Evolutionary conservation across 2,888 invertebrate species (phyloP), one percentile per base, ranked within the genome.

Genomic region (Sphecodes monilicornis): DNA sequence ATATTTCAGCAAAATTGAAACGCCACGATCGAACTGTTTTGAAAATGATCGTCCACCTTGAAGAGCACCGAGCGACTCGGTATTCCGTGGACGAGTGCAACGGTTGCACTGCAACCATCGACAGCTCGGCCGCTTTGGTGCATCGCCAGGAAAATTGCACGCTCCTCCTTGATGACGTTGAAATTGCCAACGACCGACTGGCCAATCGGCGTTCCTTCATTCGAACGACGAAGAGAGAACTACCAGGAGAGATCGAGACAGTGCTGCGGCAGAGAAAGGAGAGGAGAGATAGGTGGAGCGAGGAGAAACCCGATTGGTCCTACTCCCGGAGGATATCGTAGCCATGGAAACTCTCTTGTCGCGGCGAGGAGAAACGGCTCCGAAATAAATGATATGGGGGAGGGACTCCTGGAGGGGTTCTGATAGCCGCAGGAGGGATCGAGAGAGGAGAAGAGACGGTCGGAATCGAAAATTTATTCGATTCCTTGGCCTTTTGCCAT

Each of bases 271-370:
- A 73, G 81, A 80, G 79, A 76, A 84, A 80, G 74, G 85, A 87
- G 86, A 71, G 76, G 80, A 80, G 81, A 86, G 89, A 89, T 92
- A 91, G 92, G 93, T 92, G 93, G 92, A 92, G 90, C 91, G 82
- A 88, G 86, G 85, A 89, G 88, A 71, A 85, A 88, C 73, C 90
- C 90, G 91, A 93, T 93, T 93, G 93, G 93, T 91, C 88, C 90
- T 90, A 85, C 90, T 90, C 90, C 80, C 86, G 82, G 90, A 88
- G 93, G 90, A 92, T 91, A 92, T 91, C 91, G 93, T 93, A 92
- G 91, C 92, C 93, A 93, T 93, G 92, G 93, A 90, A 91, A 93
- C 93, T 86, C 81, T 84, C 50, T n/a, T 81, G 77, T 82, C 78
- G 64, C 32, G 77, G 66, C 71, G 81, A 81, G 72, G 73, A 76